Conservation (phyloP, 1,140 invertebrate species). For the Belonocnema kinseyi region DNA sequence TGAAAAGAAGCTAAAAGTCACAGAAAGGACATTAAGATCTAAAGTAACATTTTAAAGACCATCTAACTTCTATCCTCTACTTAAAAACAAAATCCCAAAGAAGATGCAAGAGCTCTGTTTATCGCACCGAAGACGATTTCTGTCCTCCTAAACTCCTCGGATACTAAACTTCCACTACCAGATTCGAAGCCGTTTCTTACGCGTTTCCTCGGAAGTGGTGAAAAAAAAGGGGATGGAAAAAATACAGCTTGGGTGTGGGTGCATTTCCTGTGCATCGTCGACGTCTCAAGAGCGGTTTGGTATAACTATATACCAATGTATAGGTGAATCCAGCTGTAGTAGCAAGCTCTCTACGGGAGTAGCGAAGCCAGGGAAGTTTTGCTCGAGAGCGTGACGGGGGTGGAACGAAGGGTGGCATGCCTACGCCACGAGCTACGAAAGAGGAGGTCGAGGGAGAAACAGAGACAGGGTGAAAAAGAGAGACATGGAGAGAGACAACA, state of each 20-base stretch:
- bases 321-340: conserved; percentile 60
- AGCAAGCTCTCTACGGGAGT: conserved; percentile 69
- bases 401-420: conserved; percentile 69
- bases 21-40: conserved; percentile 32
- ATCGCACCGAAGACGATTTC: conserved; percentile 9
- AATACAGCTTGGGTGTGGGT: conserved; percentile 39
- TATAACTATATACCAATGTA: conserved; percentile 52
- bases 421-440: conserved; percentile 53
- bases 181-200: not conserved
- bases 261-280: conserved; percentile 60
- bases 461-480: conserved; percentile 41
- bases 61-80: not conserved
- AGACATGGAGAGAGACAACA: conserved; percentile 38
- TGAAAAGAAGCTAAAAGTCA: conserved; percentile 33
- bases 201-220: not conserved
- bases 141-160: not conserved
- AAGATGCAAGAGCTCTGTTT: conserved; percentile 3
- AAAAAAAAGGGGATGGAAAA: conserved; percentile 29
- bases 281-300: conserved; percentile 60
- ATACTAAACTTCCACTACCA: not conserved
- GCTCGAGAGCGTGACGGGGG: conserved; percentile 72
- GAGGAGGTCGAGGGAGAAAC: conserved; percentile 45
- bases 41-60: conserved; percentile 17
- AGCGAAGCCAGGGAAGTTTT: conserved; percentile 72
- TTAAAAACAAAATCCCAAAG: not conserved